Conservation (phyloP, 1,140 invertebrate genomes). For the Drosophila varians region DNA sequence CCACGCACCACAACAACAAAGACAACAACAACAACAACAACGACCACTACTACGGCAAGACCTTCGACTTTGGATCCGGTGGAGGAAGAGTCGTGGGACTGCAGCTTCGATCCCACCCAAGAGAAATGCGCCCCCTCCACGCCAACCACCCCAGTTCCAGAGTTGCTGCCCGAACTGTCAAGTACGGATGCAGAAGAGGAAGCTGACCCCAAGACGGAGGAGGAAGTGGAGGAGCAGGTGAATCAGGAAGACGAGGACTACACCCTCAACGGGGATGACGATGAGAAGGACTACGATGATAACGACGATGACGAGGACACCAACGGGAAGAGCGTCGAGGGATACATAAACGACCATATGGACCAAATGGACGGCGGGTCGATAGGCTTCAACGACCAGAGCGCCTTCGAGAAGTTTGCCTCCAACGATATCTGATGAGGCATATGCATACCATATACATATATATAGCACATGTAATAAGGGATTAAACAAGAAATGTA, state of each 20-base stretch:
- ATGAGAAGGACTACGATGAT: not conserved
- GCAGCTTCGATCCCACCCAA: slow-evolving; percentile 47
- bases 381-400: slow-evolving; percentile 5
- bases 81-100: slow-evolving; percentile 29
- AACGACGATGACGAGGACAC: not conserved
- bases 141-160: slow-evolving; percentile 20
- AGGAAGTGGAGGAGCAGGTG: not conserved
- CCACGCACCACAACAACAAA: not conserved
- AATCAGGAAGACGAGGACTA: not conserved
- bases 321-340: not conserved
- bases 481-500: no score
- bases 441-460: no score
- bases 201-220: no score
- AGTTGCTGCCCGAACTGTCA: slow-evolving; percentile 4
- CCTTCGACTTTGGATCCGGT: not conserved
- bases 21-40: not conserved
- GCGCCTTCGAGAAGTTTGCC: not conserved
- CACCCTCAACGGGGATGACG: not conserved
- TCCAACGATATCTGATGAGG: no score
- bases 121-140: slow-evolving; percentile 43
- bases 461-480: no score
- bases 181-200: not conserved
- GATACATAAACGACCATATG: not conserved
- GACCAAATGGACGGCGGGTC: not conserved
- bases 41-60: not conserved